A percentile compares a stretch with the other conserved stretches of the same genome.
Evolutionary conservation across 2,888 invertebrate genomes (phyloP).

Genomic region (Meghimatium bilineatum): DNA sequence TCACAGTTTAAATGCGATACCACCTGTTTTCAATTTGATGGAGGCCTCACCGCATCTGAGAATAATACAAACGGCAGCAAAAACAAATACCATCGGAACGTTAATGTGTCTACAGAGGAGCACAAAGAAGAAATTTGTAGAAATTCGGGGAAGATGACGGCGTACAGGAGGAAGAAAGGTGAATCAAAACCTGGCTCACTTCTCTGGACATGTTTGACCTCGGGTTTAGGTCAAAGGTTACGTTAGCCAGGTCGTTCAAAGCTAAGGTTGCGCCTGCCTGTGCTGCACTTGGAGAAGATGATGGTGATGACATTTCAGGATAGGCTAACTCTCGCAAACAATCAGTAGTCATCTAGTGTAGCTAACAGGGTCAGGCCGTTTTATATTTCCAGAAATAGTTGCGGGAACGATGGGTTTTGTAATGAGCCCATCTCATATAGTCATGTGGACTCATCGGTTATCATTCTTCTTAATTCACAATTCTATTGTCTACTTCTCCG

Average conservation of each 20-base stretch:
- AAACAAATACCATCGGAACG: neutral
- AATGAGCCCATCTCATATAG: too few relatives aligned
- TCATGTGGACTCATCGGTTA: too few relatives aligned
- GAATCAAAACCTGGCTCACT: neutral
- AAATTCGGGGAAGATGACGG: neutral
- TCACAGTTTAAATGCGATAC: too few relatives aligned
- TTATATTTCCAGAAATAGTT: neutral
- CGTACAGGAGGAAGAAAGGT: neutral
- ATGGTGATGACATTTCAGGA: conserved; percentile 15
- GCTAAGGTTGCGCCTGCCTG: conserved; percentile 40
- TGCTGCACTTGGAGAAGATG: conserved; percentile 9
- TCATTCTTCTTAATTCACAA: too few relatives aligned
- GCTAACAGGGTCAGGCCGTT: neutral
- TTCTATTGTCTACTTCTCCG: too few relatives aligned
- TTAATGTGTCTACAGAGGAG: neutral
- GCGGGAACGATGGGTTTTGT: neutral
- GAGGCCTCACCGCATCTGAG: neutral
- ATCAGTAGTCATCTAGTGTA: neutral
- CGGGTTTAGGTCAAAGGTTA: conserved; percentile 33
- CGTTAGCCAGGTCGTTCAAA: conserved; percentile 31
- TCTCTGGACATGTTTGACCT: conserved; percentile 4
- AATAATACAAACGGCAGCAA: neutral
- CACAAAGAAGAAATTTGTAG: neutral
- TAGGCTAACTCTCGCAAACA: conserved; percentile 4
- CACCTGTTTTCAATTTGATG: too few relatives aligned